phyloP scores from a whole-genome alignment of 2,113 vertebrate species.

The Seriola aureovittata region DNA sequence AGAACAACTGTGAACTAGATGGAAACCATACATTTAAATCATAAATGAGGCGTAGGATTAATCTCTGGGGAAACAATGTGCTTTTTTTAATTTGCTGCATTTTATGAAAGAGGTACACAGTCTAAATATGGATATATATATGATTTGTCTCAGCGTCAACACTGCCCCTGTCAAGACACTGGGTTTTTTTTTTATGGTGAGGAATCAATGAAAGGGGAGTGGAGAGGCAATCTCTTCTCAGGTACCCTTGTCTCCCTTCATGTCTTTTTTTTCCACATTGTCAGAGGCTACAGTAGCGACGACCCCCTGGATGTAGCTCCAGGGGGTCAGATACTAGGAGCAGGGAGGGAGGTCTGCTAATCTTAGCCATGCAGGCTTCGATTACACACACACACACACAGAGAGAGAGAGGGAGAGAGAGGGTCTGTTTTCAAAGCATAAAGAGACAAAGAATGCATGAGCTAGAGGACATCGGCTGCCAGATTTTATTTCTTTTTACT shows the following conservation, averaged over 20 bases:
- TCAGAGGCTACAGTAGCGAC: slow-evolving; percentile 48
- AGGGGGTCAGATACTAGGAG: slow-evolving; percentile 57
- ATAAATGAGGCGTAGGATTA: slow-evolving; percentile 2
- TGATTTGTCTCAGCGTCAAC: neutral
- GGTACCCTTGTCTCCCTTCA: slow-evolving; percentile 10
- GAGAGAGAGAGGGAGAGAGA: neutral
- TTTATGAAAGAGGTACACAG: slow-evolving; percentile 8
- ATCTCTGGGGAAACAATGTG: neutral
- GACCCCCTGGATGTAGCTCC: slow-evolving; percentile 59
- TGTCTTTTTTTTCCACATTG: slow-evolving; percentile 26
- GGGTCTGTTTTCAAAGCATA: slow-evolving; percentile 25
- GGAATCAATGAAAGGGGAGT: slow-evolving; percentile 41
- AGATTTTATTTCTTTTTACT: neutral
- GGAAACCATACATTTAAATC: slow-evolving; percentile 25
- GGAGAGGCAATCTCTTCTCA: slow-evolving; percentile 25
- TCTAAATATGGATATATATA: neutral
- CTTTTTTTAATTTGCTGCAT: neutral
- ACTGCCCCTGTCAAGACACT: neutral
- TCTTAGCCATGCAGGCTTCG: slow-evolving; percentile 65
- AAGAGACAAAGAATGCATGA: slow-evolving; percentile 24
- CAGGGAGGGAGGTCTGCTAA: slow-evolving; percentile 39
- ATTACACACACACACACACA: slow-evolving; percentile 34
- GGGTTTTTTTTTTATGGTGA: slow-evolving; percentile 20
- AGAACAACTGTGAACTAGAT: slow-evolving; percentile 22
- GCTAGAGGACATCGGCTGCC: neutral